These are phyloP conservation scores for Cheilosia vernalis DNA, from an alignment of 2,888 invertebrate species.

Conservation along the genomic window DNA sequence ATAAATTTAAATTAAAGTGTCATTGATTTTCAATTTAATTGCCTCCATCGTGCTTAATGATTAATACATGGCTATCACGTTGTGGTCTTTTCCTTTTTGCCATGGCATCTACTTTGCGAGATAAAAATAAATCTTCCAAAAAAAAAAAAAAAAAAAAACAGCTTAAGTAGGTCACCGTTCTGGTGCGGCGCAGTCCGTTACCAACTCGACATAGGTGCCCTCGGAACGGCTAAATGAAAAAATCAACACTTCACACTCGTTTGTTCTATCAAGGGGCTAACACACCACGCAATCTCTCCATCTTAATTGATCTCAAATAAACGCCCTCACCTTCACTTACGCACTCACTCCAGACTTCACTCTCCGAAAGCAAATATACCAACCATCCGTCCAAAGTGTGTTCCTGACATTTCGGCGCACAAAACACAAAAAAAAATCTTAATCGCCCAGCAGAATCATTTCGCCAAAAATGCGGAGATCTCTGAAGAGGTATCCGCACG, in stretches of 20 bases:
- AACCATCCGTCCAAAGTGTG: constrained; percentile 12
- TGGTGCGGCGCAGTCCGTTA: constrained; percentile 5
- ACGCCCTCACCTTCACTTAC: constrained; percentile 64
- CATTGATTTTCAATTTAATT: constrained; percentile 65
- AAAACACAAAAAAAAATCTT: constrained; percentile 12
- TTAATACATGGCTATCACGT: constrained; percentile 22
- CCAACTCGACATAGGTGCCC: constrained; percentile 12
- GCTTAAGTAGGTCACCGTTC: constrained; percentile 61
- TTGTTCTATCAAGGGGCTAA: constrained; percentile 38
- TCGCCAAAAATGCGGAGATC: constrained; percentile 30
- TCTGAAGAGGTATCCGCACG: constrained; percentile 50
- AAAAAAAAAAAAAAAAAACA: constrained; percentile 23
- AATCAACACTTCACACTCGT: constrained; percentile 33
- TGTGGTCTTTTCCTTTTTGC: background rate
- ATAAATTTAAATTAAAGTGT: constrained; percentile 61
- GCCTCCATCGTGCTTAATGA: constrained; percentile 46
- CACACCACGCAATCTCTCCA: background rate
- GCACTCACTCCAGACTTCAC: constrained; percentile 31
- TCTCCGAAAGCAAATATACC: constrained; percentile 29
- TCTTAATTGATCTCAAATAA: constrained; percentile 54
- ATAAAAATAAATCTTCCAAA: constrained; percentile 47
- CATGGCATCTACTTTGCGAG: constrained; percentile 1
- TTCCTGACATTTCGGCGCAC: constrained; percentile 38
- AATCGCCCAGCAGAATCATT: constrained; percentile 52
- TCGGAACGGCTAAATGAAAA: background rate